These are phyloP conservation scores for Deroplatys truncata DNA, from an alignment of 2,888 invertebrate genomes.

Conservation along the genomic window DNA sequence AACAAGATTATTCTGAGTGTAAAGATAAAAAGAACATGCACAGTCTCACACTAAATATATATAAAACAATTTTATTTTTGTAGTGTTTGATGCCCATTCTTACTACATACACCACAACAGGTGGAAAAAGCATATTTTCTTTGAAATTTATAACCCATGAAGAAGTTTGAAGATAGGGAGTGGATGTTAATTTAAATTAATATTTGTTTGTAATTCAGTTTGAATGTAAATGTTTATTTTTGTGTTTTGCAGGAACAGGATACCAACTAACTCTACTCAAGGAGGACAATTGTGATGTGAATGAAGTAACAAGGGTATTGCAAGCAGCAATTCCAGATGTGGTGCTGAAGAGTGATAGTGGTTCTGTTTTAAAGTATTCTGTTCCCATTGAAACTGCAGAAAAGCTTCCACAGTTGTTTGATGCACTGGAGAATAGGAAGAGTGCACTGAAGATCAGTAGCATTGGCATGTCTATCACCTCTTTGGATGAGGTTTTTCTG, in stretches of 20 bases:
- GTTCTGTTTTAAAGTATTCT: constrained; percentile 49
- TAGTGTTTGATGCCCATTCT: no score
- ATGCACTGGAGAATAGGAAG: constrained; percentile 56
- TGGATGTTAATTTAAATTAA: no score
- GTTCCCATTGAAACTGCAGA: constrained; percentile 54
- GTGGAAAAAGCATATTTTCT: no score
- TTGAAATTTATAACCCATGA: no score
- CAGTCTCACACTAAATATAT: no score
- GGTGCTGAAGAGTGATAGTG: constrained; percentile 42
- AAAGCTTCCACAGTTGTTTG: constrained; percentile 59
- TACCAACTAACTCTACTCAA: constrained; percentile 64
- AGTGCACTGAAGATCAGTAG: constrained; percentile 63
- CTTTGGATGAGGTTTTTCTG: constrained; percentile 89
- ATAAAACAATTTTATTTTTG: no score
- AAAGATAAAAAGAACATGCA: no score
- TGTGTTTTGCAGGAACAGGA: constrained; percentile 56
- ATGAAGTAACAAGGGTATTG: constrained; percentile 40
- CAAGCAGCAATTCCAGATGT: constrained; percentile 45
- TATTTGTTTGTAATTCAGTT: no score
- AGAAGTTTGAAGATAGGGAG: no score
- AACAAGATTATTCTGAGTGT: no score
- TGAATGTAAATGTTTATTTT: constrained; percentile 27
- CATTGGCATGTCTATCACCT: constrained; percentile 81
- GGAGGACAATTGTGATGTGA: constrained; percentile 38
- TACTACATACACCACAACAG: no score